A percentile compares a stretch with the other conserved stretches of the same genome.
Evolutionary conservation across 1,140 invertebrate genomes (phyloP).

Genomic region (Aethina tumida): DNA sequence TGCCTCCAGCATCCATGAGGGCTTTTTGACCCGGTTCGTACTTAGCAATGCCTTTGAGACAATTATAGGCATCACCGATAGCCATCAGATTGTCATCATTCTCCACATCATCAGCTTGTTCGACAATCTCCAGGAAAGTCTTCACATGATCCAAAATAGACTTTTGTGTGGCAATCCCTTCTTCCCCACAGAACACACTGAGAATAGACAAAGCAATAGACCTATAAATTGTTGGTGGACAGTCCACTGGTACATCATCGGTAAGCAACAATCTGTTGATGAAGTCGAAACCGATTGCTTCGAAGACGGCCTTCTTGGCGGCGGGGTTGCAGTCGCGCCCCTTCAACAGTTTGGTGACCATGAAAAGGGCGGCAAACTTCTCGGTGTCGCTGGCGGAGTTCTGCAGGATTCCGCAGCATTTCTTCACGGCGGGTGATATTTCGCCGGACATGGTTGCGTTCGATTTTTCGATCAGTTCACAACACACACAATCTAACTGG

Average conservation of each 20-base stretch:
- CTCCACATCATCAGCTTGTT: slow-evolving; percentile 66
- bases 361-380: slow-evolving; percentile 82
- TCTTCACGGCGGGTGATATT: slow-evolving; percentile 68
- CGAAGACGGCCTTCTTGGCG: slow-evolving; percentile 70
- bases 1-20: slow-evolving; percentile 62
- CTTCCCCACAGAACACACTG: slow-evolving; percentile 69
- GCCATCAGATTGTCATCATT: slow-evolving; percentile 77
- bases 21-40: slow-evolving; percentile 63
- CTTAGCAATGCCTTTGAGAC: slow-evolving; percentile 66
- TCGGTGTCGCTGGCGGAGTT: slow-evolving; percentile 74
- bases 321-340: slow-evolving; percentile 61
- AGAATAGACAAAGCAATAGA: slow-evolving; percentile 78
- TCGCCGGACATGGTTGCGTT: slow-evolving; percentile 43
- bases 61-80: slow-evolving; percentile 80
- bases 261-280: slow-evolving; percentile 66
- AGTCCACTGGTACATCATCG: slow-evolving; percentile 66
- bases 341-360: slow-evolving; percentile 81
- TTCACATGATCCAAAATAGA: slow-evolving; percentile 74
- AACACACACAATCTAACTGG: slow-evolving; percentile 6
- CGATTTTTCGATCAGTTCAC: neutral
- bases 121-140: slow-evolving; percentile 71
- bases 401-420: slow-evolving; percentile 68
- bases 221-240: slow-evolving; percentile 78
- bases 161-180: slow-evolving; percentile 65
- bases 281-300: slow-evolving; percentile 80